Conservation (phyloP, 1,140 invertebrate genomes). For the Achatina immaculata region DNA sequence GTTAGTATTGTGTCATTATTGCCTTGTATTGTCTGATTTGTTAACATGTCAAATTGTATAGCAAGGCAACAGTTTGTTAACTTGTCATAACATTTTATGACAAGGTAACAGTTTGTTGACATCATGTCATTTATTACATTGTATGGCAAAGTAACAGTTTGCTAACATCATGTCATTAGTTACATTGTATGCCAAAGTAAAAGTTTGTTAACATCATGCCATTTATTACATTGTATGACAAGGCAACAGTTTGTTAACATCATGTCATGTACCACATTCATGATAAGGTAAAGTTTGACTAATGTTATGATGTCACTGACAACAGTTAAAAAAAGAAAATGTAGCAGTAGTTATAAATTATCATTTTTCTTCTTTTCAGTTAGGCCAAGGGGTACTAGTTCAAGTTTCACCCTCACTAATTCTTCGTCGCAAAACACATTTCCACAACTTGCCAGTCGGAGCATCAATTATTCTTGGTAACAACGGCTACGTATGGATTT, state of each 20-base stretch:
- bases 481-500: slow-evolving; percentile 97
- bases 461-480: slow-evolving; percentile 93
- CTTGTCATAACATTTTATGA: too few relatives aligned
- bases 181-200: slow-evolving; percentile 96
- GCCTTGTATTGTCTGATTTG: slow-evolving; percentile 82
- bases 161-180: too few relatives aligned
- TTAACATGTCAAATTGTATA: too few relatives aligned
- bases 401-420: slow-evolving; percentile 94
- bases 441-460: slow-evolving; percentile 92
- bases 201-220: background rate
- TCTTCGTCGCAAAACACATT: slow-evolving; percentile 94
- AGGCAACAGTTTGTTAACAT: too few relatives aligned
- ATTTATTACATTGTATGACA: too few relatives aligned
- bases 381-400: slow-evolving; percentile 88
- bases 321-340: too few relatives aligned
- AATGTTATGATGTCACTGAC: slow-evolving; percentile 1
- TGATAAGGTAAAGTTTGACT: slow-evolving; percentile 82
- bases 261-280: too few relatives aligned
- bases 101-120: slow-evolving; percentile 77
- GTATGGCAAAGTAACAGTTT: too few relatives aligned
- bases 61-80: too few relatives aligned
- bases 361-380: slow-evolving; percentile 75
- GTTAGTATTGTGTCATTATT: too few relatives aligned
- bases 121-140: slow-evolving; percentile 12
- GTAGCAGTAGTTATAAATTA: too few relatives aligned